phyloP scores from a whole-genome alignment of 2,113 vertebrate species.

The Trachemys scripta region DNA sequence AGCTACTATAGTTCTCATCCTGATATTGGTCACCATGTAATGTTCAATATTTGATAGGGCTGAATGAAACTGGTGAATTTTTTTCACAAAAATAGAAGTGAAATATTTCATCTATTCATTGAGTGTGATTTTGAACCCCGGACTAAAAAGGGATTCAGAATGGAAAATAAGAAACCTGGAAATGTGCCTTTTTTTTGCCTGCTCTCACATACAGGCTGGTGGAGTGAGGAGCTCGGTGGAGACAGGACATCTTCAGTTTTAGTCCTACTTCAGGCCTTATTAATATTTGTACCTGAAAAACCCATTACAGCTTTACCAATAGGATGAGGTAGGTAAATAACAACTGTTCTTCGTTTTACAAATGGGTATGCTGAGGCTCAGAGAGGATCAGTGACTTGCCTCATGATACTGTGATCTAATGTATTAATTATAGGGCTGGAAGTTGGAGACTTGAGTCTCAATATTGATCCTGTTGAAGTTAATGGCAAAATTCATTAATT shows the following conservation, averaged over 20 bases:
- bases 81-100: not conserved
- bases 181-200: conserved; percentile 44
- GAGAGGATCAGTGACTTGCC: not conserved
- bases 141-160: not conserved
- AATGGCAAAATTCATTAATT: not conserved
- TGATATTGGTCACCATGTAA: conserved; percentile 43
- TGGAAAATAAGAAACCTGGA: conserved; percentile 53
- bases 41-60: conserved; percentile 48
- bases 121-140: conserved; percentile 39
- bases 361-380: not conserved
- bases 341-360: not conserved
- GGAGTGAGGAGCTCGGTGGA: conserved; percentile 59
- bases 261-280: conserved; percentile 8
- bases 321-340: not conserved
- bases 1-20: conserved; percentile 49
- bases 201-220: conserved; percentile 44
- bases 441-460: not conserved
- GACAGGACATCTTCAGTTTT: conserved; percentile 52
- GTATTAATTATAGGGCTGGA: not conserved
- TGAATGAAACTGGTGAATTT: conserved; percentile 35
- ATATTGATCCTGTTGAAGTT: not conserved
- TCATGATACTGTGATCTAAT: not conserved
- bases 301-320: not conserved
- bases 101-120: conserved; percentile 45
- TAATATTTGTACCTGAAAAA: conserved; percentile 60